phyloP scores from a whole-genome alignment of 2,888 invertebrate species.

The Idaea dimidiata region DNA sequence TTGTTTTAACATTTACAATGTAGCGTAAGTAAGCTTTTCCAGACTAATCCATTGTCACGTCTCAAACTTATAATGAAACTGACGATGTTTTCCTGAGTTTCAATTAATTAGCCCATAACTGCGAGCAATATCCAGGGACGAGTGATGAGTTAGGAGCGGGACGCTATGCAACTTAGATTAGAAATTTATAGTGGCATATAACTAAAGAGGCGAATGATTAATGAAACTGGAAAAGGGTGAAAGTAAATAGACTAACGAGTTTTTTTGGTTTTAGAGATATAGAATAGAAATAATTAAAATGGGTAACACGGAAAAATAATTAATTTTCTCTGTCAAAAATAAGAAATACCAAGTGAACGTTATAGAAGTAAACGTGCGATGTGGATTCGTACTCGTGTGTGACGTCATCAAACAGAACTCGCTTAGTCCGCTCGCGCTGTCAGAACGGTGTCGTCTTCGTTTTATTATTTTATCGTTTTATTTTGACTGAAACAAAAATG shows the following conservation, averaged over 20 bases:
- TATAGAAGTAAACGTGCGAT: too few relatives aligned
- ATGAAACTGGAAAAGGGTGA: conserved; percentile 22
- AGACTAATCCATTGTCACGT: conserved; percentile 19
- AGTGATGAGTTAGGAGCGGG: conserved; percentile 48
- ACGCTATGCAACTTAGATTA: conserved; percentile 52
- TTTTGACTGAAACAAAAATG: too few relatives aligned
- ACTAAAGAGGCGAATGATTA: conserved; percentile 19
- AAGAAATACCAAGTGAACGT: too few relatives aligned
- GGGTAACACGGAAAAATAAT: too few relatives aligned
- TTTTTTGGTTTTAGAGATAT: too few relatives aligned
- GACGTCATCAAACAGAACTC: too few relatives aligned
- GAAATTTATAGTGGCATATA: conserved; percentile 37
- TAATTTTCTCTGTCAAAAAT: too few relatives aligned
- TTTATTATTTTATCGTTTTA: too few relatives aligned
- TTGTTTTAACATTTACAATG: neutral
- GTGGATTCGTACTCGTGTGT: too few relatives aligned
- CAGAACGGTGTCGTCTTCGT: too few relatives aligned
- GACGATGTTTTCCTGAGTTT: conserved; percentile 53
- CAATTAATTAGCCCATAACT: conserved; percentile 65
- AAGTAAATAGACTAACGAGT: neutral
- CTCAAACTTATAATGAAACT: conserved; percentile 61
- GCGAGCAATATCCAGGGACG: conserved; percentile 51
- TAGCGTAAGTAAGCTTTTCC: neutral
- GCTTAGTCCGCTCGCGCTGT: too few relatives aligned
- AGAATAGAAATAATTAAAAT: too few relatives aligned